Evolutionary conservation across 2,113 vertebrate species (phyloP), one percentile per base, ranked within the genome.

Genomic region (Calyptommatus sinebrachiatus): DNA sequence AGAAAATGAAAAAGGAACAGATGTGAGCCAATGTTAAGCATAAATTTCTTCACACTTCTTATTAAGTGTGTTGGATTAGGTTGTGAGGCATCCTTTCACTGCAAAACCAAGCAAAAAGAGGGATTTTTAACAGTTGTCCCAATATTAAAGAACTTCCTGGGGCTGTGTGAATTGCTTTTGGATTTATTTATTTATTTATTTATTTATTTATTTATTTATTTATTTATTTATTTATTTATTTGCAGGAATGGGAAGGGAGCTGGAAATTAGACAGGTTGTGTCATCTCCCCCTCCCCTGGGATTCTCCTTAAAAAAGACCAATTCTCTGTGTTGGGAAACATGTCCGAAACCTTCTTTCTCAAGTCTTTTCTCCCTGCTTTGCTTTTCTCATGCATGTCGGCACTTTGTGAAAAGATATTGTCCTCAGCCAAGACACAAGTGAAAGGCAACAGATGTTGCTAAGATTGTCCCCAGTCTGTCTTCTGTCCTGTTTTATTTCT

Each of bases 371-470:
- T 18, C 9, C 57, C 84, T 84, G 79, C 79, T 41, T 57, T 57
- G 12, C 71, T 89, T 92, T 93, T 87, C 87, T 79, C 86, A 87
- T 88, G 79, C 86, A 91, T 81, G 87, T 88, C 89, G 87, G 69
- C 86, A 83, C 71, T 87, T 91, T 93, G 83, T 92, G 87, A 90
- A 94, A 92, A 90, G 85, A 91, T 82, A 93, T 88, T 92, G 91
- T 94, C 90, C 89, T 91, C 85, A 82, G 86, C 87, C 89, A 93
- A 91, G 86, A 88, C 84, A 75, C 78, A 83, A 61, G 76, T 95
- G 94, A 96, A 95, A 97, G 91, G 92, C 90, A 95, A 93, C 95
- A 96, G 95, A 96, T 96, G 94, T 93, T 94, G 88, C 89, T 90
- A 88, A 91, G 93, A 92, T 91, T 89, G 87, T 84, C 86, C 86